These are phyloP conservation scores for Phenganax subtilis DNA, from an alignment of 92 coral and sea anemone genomes.

Conservation along the genomic window DNA sequence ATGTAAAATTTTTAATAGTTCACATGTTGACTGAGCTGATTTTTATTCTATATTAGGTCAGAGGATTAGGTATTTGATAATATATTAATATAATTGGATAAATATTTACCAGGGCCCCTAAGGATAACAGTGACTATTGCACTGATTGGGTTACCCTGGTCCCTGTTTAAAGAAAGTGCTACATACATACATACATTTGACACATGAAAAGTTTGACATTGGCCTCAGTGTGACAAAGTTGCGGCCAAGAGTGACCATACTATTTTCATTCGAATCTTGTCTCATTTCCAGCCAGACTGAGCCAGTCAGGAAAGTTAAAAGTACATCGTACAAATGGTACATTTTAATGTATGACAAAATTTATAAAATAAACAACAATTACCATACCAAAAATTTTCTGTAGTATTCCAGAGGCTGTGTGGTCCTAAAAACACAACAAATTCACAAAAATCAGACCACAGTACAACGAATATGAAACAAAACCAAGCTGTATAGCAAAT, in stretches of 20 bases:
- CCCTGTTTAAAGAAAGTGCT: too few species aligned
- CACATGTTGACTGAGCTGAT: background rate
- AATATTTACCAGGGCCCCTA: background rate
- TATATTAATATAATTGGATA: background rate
- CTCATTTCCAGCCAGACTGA: too few species aligned
- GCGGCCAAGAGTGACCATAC: too few species aligned
- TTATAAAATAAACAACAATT: background rate
- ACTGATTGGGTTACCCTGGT: conserved; percentile 6
- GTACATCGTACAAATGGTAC: background rate
- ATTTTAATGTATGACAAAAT: background rate
- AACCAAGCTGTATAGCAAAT: background rate
- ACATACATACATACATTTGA: too few species aligned
- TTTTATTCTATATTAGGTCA: background rate
- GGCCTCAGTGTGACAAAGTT: too few species aligned
- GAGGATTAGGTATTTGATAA: background rate
- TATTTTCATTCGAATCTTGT: too few species aligned
- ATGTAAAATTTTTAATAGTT: background rate
- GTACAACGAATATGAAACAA: background rate
- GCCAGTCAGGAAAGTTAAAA: too few species aligned
- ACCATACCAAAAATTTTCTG: conserved; percentile 79
- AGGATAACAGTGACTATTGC: background rate
- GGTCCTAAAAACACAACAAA: conserved; percentile 52
- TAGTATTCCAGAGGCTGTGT: conserved; percentile 93
- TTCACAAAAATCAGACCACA: background rate
- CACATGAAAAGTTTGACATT: too few species aligned